A percentile compares a stretch with the other conserved stretches of the same genome.
Evolutionary conservation across 2,797 vertebrate species (phyloP).

Genomic region (Malurus splendens): DNA sequence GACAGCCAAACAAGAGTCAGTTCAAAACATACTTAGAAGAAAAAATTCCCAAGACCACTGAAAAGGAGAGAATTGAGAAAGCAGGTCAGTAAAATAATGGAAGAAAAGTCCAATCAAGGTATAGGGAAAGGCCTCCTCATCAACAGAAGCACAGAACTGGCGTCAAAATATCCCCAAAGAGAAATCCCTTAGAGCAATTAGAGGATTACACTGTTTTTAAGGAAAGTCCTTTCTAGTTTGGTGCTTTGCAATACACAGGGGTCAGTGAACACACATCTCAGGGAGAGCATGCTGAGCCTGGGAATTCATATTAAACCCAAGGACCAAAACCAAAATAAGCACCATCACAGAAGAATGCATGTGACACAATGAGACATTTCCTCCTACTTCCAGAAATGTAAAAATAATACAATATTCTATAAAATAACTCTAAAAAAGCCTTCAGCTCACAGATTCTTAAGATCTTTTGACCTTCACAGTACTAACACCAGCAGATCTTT

Average conservation of each 20-base stretch:
- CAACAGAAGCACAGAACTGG: neutral
- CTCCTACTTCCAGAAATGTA: neutral
- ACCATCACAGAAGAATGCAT: neutral
- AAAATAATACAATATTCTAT: neutral
- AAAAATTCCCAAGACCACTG: neutral
- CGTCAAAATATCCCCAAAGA: neutral
- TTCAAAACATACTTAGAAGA: neutral
- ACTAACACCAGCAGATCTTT: neutral
- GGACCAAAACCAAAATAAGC: neutral
- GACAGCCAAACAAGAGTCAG: neutral
- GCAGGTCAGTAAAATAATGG: neutral
- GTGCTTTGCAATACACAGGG: neutral
- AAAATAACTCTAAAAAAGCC: neutral
- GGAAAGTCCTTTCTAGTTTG: neutral
- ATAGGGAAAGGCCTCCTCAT: neutral
- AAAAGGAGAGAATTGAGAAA: neutral
- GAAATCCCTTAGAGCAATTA: neutral
- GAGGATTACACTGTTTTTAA: neutral
- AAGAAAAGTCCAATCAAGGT: neutral
- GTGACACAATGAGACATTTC: neutral
- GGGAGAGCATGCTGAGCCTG: neutral
- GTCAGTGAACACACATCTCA: neutral
- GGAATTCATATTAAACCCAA: neutral
- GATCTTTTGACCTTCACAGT: neutral
- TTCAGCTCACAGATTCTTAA: neutral